Percentiles rank a stretch among this genome's conserved stretches.
Conservation (phyloP, 2,888 invertebrate genomes). For the Exephanes ischioxanthus region DNA sequence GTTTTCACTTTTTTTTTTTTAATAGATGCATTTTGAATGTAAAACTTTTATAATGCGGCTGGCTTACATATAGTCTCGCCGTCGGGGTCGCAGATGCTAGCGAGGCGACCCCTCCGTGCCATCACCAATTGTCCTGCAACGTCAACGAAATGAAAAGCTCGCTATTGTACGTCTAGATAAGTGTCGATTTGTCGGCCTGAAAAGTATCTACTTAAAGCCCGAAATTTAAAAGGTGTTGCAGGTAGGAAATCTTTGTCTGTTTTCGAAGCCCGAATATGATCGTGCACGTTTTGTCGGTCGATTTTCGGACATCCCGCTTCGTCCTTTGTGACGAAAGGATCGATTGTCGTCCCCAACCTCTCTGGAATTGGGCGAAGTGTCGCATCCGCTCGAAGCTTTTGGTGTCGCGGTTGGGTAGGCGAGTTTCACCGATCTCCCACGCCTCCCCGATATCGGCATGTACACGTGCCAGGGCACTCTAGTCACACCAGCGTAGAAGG, state of each 20-base stretch:
- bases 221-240: too few species aligned
- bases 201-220: not conserved
- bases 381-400: not conserved
- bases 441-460: not conserved
- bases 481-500: not conserved
- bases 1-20: slow-evolving; percentile 38
- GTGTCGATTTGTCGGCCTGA: not conserved
- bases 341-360: not conserved
- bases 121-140: slow-evolving; percentile 84
- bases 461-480: not conserved
- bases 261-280: too few species aligned
- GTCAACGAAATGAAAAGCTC: slow-evolving; percentile 68
- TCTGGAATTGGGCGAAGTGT: slow-evolving; percentile 3
- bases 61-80: slow-evolving; percentile 90
- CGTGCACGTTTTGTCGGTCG: too few species aligned
- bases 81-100: slow-evolving; percentile 89
- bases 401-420: not conserved
- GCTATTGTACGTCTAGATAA: slow-evolving; percentile 29
- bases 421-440: not conserved
- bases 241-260: too few species aligned
- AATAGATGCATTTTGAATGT: slow-evolving; percentile 52
- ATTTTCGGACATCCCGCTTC: too few species aligned
- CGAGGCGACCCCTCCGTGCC: slow-evolving; percentile 84
- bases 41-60: slow-evolving; percentile 61
- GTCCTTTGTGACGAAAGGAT: not conserved